Percentiles rank a stretch among this genome's conserved stretches.
These are phyloP conservation scores for Sternotherus odoratus DNA, from an alignment of 2,797 vertebrate genomes.

Conservation along the genomic window DNA sequence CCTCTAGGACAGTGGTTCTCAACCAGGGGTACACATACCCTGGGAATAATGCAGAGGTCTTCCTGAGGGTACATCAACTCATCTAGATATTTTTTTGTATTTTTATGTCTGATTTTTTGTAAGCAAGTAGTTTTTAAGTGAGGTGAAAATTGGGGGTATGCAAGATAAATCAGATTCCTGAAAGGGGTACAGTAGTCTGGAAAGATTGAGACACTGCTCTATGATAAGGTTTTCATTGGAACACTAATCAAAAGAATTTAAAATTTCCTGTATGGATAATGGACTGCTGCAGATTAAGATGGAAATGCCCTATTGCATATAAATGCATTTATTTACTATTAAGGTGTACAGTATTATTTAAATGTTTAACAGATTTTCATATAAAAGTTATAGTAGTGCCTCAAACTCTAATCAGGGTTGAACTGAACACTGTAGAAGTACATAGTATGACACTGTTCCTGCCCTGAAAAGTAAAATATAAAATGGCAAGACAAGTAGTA, in stretches of 20 bases:
- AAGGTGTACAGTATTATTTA: background rate
- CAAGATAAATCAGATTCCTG: no score
- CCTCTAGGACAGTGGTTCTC: background rate
- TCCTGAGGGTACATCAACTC: no score
- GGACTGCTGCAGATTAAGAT: background rate
- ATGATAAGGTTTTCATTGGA: background rate
- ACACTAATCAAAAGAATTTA: background rate
- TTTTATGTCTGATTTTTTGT: no score
- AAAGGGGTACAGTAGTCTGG: no score
- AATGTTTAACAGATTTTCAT: no score
- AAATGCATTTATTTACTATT: background rate
- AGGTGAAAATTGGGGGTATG: no score
- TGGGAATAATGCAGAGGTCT: no score
- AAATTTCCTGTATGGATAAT: background rate
- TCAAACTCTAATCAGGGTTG: rapidly evolving
- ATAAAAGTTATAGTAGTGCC: background rate
- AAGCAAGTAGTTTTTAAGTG: no score
- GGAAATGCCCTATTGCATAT: background rate
- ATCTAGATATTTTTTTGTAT: no score
- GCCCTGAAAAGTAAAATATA: background rate
- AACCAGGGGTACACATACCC: no score
- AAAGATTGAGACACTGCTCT: no score
- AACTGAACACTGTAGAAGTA: rapidly evolving
- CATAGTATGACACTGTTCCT: background rate
- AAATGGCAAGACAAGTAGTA: background rate